These are phyloP conservation scores for Yponomeuta plumbellus DNA, from an alignment of 2,888 invertebrate species.

Conservation along the genomic window DNA sequence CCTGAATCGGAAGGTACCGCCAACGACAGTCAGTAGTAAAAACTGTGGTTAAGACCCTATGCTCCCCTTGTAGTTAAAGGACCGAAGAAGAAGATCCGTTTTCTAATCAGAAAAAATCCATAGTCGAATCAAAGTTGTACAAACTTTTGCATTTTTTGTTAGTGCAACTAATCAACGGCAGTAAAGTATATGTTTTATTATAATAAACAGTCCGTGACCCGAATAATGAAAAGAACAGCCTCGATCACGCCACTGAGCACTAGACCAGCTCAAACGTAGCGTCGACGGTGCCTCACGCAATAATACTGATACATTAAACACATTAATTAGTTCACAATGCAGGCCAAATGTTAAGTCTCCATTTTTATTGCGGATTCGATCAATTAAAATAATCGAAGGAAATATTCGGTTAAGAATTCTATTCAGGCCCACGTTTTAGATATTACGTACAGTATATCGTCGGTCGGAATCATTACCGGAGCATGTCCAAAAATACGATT, in stretches of 20 bases:
- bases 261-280: background rate
- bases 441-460: too few species aligned
- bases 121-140: too few species aligned
- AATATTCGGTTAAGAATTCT: background rate
- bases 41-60: too few species aligned
- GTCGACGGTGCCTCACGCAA: background rate
- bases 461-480: too few species aligned
- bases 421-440: background rate
- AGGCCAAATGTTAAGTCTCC: background rate
- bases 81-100: too few species aligned
- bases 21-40: too few species aligned
- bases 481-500: too few species aligned
- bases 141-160: too few species aligned
- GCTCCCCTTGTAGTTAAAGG: too few species aligned
- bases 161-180: background rate
- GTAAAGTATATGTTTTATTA: background rate
- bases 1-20: too few species aligned
- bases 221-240: background rate
- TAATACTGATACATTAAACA: background rate
- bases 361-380: background rate
- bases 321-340: background rate
- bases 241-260: background rate
- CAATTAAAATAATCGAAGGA: background rate
- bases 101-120: too few species aligned
- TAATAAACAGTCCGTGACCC: background rate